Evolutionary conservation across 2,888 invertebrate genomes (phyloP), one percentile per base, ranked within the genome.

Genomic region (Dynastes tityus): DNA sequence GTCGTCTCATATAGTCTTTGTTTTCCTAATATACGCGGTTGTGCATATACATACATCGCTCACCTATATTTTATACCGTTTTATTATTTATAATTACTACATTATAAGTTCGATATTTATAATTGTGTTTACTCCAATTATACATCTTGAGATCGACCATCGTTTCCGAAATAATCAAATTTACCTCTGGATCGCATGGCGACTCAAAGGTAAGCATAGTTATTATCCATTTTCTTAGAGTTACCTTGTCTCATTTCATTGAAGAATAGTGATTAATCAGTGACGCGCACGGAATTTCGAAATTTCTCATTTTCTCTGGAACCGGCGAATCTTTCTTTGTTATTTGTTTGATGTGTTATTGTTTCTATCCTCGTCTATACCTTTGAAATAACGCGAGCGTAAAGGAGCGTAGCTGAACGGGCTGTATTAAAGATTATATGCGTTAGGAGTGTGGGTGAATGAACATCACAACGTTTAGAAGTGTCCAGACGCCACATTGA

Each of bases 171-270:
- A 58, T 49, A 37, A 71, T 45, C 40, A 71, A 55, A 71, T 55
- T 32, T 58, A 55, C 55, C 71, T 53, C 64, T 78, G 78, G 78
- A 78, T 78, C 78, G 78, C 85, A 86, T 86, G 86, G 86, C 86
- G 85, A 85, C 85, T 85, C 84, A 83, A 85, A 86, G 86, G 86
- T 86, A 82, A 84, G 86, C 49, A 45, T 58, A 29, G 61, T 22
- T 1, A 22, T 16, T 45, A 45, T 45, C 45, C 11, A 45, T 45
- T 45, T 45, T 45, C 32, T 58, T 55, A 68, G n/a, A 77, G 45
- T 55, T 67, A 51, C 27, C 8, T 29, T 45, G 45, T 68, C 65
- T n/a, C 37, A 65, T 65, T n/a, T 37, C 37, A n/a, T 32, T 40
- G 65, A n/a, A 40, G 65, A 37, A 40, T 51, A 73, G 73, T 73